Evolutionary conservation across 2,888 invertebrate genomes (phyloP).

Genomic region (Tenthredo notha): DNA sequence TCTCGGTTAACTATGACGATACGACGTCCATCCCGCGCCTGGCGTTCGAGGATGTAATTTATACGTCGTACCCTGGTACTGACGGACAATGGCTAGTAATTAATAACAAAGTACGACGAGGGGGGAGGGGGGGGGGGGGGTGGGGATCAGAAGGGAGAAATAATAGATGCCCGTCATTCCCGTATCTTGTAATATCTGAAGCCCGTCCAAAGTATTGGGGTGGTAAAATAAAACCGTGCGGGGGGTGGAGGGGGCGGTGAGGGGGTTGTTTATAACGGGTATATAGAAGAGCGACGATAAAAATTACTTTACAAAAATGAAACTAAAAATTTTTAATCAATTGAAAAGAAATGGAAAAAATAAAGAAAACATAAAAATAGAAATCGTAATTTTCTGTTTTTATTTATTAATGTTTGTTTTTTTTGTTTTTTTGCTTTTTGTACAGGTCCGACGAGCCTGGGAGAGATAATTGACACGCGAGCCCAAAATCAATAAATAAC

Average conservation of each 20-base stretch:
- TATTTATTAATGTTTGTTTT: neutral
- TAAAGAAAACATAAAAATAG: neutral
- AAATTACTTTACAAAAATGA: too few species aligned
- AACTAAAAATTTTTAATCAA: too few species aligned
- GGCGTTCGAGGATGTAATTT: slow-evolving; percentile 62
- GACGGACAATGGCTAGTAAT: slow-evolving; percentile 73
- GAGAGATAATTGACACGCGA: slow-evolving; percentile 32
- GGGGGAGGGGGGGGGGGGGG: slow-evolving; percentile 61
- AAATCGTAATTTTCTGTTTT: neutral
- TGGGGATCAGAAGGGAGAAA: neutral
- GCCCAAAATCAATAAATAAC: slow-evolving; percentile 38
- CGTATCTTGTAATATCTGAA: neutral
- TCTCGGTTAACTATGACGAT: neutral
- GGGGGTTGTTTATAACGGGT: too few species aligned
- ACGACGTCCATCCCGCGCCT: neutral
- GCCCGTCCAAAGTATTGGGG: neutral
- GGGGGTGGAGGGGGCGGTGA: too few species aligned
- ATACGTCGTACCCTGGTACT: slow-evolving; percentile 68
- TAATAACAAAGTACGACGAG: slow-evolving; percentile 73
- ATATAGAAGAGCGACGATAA: neutral
- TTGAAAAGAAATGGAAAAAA: neutral
- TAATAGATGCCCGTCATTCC: slow-evolving; percentile 19
- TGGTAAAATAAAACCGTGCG: neutral
- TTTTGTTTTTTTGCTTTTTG: neutral
- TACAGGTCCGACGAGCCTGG: neutral